Conservation (phyloP, 1,140 invertebrate species). For the Pectinophora gossypiella region DNA sequence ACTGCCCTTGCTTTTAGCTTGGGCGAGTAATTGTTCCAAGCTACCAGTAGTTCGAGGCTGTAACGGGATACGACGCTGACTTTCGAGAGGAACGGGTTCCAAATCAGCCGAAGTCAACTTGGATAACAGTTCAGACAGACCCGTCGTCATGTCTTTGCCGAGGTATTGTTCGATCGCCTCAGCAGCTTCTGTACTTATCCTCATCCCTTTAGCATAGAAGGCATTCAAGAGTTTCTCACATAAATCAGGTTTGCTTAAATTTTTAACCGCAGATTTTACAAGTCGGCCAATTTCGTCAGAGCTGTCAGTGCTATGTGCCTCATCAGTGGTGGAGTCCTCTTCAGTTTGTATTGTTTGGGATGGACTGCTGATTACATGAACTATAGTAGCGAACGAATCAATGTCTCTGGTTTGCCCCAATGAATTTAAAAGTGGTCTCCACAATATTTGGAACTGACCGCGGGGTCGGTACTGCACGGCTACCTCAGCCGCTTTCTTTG, state of each 20-base stretch:
- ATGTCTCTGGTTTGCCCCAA: slow-evolving; percentile 77
- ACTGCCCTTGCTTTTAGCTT: slow-evolving; percentile 54
- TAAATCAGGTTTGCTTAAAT: slow-evolving; percentile 35
- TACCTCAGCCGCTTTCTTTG: slow-evolving; percentile 76
- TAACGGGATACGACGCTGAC: slow-evolving; percentile 29
- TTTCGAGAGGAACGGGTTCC: slow-evolving; percentile 65
- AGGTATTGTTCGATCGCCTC: slow-evolving; percentile 78
- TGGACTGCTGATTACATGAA: slow-evolving; percentile 48
- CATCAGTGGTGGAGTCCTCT: slow-evolving; percentile 41
- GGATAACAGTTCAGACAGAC: slow-evolving; percentile 77
- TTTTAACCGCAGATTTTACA: slow-evolving; percentile 67
- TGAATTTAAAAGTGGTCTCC: slow-evolving; percentile 74
- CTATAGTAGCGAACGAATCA: slow-evolving; percentile 60
- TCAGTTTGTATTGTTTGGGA: slow-evolving; percentile 29
- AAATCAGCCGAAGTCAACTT: slow-evolving; percentile 80
- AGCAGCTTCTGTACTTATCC: slow-evolving; percentile 76
- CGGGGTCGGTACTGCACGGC: slow-evolving; percentile 74
- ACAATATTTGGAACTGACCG: slow-evolving; percentile 74
- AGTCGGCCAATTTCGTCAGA: slow-evolving; percentile 69
- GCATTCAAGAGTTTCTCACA: slow-evolving; percentile 65
- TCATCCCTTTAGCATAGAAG: slow-evolving; percentile 78
- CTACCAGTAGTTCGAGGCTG: slow-evolving; percentile 41
- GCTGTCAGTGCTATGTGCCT: slow-evolving; percentile 34
- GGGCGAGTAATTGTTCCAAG: slow-evolving; percentile 75
- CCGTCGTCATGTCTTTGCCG: slow-evolving; percentile 77